A percentile compares a stretch with the other conserved stretches of the same genome.
These are phyloP conservation scores for Apodemia zela DNA, from an alignment of 2,888 invertebrate species.

Conservation along the genomic window DNA sequence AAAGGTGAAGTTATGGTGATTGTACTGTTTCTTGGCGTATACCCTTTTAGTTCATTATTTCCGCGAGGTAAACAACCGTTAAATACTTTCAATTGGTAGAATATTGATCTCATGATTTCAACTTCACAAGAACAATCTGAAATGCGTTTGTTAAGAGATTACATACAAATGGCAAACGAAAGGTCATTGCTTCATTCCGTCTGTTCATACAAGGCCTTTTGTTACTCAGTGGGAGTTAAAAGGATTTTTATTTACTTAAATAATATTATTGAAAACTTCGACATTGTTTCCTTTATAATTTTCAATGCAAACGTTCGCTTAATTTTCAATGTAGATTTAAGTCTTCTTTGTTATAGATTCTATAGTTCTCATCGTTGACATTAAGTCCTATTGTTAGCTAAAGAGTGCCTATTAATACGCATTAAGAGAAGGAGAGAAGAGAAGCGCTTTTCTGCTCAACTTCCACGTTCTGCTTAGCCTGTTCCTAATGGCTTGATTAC, in stretches of 20 bases:
- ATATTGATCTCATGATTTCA: background rate
- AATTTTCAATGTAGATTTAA: background rate
- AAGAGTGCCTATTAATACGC: too few relatives aligned
- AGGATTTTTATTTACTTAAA: constrained; percentile 1
- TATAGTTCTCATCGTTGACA: too few relatives aligned
- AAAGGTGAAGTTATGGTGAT: background rate
- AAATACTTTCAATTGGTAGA: background rate
- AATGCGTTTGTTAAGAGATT: constrained; percentile 19
- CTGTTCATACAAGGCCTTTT: constrained; percentile 9
- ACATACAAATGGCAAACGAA: constrained; percentile 19
- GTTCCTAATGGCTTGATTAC: too few relatives aligned
- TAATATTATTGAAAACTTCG: background rate
- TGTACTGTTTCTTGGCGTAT: background rate
- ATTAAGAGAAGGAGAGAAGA: too few relatives aligned
- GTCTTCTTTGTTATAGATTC: background rate
- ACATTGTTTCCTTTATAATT: constrained; percentile 3
- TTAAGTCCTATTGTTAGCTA: too few relatives aligned
- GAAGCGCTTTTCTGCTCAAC: too few relatives aligned
- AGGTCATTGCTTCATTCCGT: constrained; percentile 17
- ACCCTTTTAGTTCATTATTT: background rate
- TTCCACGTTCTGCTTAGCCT: too few relatives aligned
- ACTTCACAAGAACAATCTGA: constrained; percentile 10
- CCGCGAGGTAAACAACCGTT: background rate
- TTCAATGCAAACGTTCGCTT: background rate
- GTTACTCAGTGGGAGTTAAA: constrained; percentile 1